Evolutionary conservation across 2,113 vertebrate species (phyloP).

Genomic region (Tympanuchus pallidicinctus): DNA sequence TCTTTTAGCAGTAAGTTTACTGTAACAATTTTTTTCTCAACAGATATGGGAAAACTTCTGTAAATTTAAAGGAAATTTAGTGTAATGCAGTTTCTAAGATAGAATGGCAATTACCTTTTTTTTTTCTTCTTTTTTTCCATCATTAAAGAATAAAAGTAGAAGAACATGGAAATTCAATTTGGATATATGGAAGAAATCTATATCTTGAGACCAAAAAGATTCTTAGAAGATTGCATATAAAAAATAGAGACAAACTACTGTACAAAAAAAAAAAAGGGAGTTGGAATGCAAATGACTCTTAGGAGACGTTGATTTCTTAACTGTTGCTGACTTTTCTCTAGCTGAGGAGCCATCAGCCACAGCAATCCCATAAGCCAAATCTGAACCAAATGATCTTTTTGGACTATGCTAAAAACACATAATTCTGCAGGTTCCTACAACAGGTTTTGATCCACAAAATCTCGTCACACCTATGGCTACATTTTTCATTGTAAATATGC

Average conservation of each 20-base stretch:
- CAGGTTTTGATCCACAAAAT: background rate
- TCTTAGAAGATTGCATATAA: background rate
- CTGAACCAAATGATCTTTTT: background rate
- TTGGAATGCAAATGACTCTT: background rate
- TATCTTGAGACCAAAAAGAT: background rate
- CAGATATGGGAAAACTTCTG: background rate
- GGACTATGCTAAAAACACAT: background rate
- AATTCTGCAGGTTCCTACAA: background rate
- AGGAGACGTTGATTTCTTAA: background rate
- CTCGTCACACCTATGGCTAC: background rate
- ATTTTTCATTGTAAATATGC: background rate
- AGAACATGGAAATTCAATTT: background rate
- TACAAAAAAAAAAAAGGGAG: background rate
- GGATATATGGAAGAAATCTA: background rate
- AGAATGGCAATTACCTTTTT: background rate
- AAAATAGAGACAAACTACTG: background rate
- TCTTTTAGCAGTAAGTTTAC: background rate
- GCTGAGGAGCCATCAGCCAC: background rate
- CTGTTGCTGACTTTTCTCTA: background rate
- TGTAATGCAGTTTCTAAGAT: background rate
- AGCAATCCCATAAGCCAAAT: background rate
- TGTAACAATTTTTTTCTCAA: background rate
- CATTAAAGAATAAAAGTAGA: background rate
- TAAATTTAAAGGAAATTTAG: background rate
- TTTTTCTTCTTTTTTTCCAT: background rate